Conservation (phyloP, 2,113 vertebrate species). For the Archilochus colubris region DNA sequence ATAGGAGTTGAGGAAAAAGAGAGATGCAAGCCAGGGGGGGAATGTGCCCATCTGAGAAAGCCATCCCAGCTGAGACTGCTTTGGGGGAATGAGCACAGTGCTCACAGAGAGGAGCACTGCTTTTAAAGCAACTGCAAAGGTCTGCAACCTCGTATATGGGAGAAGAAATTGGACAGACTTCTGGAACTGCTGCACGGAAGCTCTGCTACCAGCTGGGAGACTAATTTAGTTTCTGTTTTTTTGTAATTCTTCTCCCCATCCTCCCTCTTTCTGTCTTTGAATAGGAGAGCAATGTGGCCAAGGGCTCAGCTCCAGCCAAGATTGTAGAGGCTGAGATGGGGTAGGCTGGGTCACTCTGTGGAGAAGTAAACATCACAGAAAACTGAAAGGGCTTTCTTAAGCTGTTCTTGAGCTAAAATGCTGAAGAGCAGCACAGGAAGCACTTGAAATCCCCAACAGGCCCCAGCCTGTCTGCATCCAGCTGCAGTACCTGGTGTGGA, state of each 20-base stretch:
- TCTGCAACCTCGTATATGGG: not conserved
- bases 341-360: not conserved
- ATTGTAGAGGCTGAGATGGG: not conserved
- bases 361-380: not conserved
- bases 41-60: not conserved
- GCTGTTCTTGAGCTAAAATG: not conserved
- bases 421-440: not conserved
- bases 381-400: not conserved
- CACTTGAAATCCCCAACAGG: not conserved
- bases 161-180: not conserved
- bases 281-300: not conserved
- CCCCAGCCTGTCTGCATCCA: not conserved
- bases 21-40: not conserved
- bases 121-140: not conserved
- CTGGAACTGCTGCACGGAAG: not conserved
- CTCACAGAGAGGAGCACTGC: accelerated
- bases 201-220: slow-evolving; percentile 41
- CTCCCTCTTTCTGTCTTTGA: not conserved
- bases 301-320: slow-evolving; percentile 31
- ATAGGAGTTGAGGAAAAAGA: not conserved
- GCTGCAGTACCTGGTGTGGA: not conserved
- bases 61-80: not conserved
- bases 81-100: not conserved
- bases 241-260: not conserved
- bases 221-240: slow-evolving; percentile 11